phyloP scores from a whole-genome alignment of 1,140 invertebrate species.

The Magallana ariakensis region DNA sequence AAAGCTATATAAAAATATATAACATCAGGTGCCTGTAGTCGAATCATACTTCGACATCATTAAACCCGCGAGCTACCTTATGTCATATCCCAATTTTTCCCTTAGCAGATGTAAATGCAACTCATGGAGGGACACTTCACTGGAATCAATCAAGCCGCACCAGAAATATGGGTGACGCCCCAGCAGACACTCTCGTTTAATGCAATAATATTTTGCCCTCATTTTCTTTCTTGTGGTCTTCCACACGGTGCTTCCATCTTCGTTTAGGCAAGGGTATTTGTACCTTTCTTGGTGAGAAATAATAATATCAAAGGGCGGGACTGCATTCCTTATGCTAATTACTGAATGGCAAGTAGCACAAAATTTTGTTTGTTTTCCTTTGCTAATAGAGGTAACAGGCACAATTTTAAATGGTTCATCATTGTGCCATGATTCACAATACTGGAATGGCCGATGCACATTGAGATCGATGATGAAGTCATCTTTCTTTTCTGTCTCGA shows the following conservation, averaged over 20 bases:
- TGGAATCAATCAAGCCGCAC: neutral
- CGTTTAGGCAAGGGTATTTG: constrained; percentile 13
- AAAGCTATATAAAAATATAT: too few relatives aligned
- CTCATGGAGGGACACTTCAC: neutral
- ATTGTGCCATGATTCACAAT: constrained; percentile 45
- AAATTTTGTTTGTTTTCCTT: neutral
- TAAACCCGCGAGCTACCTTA: neutral
- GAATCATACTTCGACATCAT: too few relatives aligned
- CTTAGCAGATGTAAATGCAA: neutral
- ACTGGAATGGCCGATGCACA: constrained; percentile 36
- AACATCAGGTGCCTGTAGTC: too few relatives aligned
- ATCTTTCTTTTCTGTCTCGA: neutral
- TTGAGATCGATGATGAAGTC: neutral
- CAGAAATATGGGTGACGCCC: constrained; percentile 44
- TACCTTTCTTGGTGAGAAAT: constrained; percentile 42
- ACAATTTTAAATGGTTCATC: constrained; percentile 44
- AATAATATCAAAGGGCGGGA: constrained; percentile 38
- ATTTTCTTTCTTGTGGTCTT: constrained; percentile 32
- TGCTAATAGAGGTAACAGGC: constrained; percentile 3
- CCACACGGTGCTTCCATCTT: constrained; percentile 27
- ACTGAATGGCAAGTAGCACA: constrained; percentile 38
- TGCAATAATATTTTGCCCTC: constrained; percentile 23
- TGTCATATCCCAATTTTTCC: constrained; percentile 1
- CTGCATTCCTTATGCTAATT: constrained; percentile 12
- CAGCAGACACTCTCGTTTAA: constrained; percentile 43